Conservation (phyloP, 2,113 vertebrate species). For the Falco punctatus region DNA sequence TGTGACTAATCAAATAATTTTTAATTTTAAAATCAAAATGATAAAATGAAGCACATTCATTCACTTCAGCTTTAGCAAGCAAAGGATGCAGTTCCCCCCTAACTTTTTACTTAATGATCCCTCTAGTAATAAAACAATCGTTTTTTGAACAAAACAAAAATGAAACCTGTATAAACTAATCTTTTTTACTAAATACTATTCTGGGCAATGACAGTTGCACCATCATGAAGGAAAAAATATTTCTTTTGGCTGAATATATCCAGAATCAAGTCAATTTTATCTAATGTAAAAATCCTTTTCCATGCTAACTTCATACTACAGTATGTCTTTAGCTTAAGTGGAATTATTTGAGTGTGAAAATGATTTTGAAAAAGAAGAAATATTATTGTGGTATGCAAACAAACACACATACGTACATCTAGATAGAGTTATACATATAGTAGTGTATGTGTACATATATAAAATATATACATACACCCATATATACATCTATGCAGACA, state of each 20-base stretch:
- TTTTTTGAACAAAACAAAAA: background rate
- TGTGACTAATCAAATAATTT: background rate
- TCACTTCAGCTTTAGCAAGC: background rate
- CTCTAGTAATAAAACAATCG: background rate
- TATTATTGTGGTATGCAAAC: background rate
- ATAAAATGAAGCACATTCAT: background rate
- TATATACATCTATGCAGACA: background rate
- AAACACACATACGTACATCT: background rate
- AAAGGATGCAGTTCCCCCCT: background rate
- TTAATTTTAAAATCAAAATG: background rate
- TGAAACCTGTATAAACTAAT: background rate
- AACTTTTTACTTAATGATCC: background rate
- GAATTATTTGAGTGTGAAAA: background rate
- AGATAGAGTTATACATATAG: background rate
- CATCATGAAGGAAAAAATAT: background rate
- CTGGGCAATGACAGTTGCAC: background rate
- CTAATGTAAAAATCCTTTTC: background rate
- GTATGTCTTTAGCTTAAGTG: background rate
- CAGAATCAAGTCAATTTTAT: background rate
- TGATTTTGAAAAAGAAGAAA: background rate
- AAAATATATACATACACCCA: background rate
- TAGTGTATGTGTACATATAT: background rate
- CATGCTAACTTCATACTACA: background rate
- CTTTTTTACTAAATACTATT: background rate
- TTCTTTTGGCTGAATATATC: background rate